Percentiles rank a stretch among this genome's conserved stretches.
Evolutionary conservation across 2,113 vertebrate species (phyloP).

Genomic region (Ginglymostoma cirratum): DNA sequence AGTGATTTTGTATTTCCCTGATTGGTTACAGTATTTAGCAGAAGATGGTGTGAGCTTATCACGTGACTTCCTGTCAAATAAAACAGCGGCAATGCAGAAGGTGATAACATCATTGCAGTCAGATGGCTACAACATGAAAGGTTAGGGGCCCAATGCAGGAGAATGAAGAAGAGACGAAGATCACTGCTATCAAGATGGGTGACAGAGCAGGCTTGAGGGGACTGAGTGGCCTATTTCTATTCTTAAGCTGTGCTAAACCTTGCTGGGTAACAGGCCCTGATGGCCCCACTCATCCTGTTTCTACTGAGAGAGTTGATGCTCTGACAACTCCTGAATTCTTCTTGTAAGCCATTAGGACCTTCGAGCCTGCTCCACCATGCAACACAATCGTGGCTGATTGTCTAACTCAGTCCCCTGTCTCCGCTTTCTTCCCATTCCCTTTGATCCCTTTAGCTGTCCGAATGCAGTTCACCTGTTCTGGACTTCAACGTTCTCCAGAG

Average conservation of each 20-base stretch:
- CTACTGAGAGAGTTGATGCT: too few relatives aligned
- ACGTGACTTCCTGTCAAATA: neutral
- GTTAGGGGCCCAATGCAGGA: neutral
- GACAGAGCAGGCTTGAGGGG: neutral
- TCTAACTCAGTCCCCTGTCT: too few relatives aligned
- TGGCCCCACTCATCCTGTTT: too few relatives aligned
- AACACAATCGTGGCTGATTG: too few relatives aligned
- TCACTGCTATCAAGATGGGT: neutral
- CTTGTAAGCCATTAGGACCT: too few relatives aligned
- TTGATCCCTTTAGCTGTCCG: too few relatives aligned
- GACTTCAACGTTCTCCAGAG: too few relatives aligned
- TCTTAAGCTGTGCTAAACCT: neutral
- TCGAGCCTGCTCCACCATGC: too few relatives aligned
- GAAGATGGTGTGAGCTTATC: neutral
- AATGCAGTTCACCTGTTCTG: too few relatives aligned
- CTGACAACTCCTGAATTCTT: too few relatives aligned
- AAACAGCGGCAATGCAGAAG: neutral
- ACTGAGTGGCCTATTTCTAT: neutral
- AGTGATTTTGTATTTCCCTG: neutral
- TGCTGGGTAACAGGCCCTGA: too few relatives aligned
- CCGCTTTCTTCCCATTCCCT: too few relatives aligned
- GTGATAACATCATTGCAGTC: neutral
- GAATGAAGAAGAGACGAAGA: neutral
- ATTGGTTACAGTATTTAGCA: slow-evolving; percentile 15
- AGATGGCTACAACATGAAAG: neutral